phyloP scores from a whole-genome alignment of 1,140 invertebrate species.

The Calliopsis andreniformis region DNA sequence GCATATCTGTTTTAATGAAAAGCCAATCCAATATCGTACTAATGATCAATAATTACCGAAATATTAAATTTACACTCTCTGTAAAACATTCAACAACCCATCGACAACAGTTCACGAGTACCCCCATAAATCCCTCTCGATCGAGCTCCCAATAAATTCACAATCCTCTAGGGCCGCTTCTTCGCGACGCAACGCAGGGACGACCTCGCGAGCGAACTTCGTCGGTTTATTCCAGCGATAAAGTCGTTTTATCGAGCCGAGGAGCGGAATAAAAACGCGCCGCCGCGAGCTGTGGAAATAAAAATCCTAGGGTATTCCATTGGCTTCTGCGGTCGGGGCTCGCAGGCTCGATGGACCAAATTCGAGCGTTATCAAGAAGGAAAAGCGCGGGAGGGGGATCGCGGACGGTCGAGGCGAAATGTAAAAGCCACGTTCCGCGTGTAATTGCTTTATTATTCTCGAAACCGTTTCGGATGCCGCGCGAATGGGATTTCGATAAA shows the following conservation, averaged over 20 bases:
- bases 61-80: too few relatives aligned
- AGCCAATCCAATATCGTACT: too few relatives aligned
- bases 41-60: too few relatives aligned
- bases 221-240: slow-evolving; percentile 61
- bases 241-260: slow-evolving; percentile 53
- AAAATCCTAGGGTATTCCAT: slow-evolving; percentile 36
- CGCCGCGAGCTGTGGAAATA: slow-evolving; percentile 8
- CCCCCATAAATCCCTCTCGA: too few relatives aligned
- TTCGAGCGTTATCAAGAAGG: slow-evolving; percentile 28
- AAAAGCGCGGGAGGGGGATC: not conserved
- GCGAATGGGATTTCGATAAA: slow-evolving; percentile 62
- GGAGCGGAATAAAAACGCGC: slow-evolving; percentile 10
- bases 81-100: too few relatives aligned
- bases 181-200: slow-evolving; percentile 21
- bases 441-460: slow-evolving; percentile 62
- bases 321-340: slow-evolving; percentile 5
- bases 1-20: too few relatives aligned
- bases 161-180: slow-evolving; percentile 27
- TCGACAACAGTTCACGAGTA: too few relatives aligned
- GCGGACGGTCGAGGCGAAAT: not conserved
- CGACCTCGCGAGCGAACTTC: slow-evolving; percentile 33
- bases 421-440: slow-evolving; percentile 31
- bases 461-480: slow-evolving; percentile 39
- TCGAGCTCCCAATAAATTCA: slow-evolving; percentile 40
- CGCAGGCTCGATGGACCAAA: not conserved